Base-by-base conservation (phyloP, 2,888 invertebrate species). In the Pseudococcus jackbeardsleyi region DNA sequence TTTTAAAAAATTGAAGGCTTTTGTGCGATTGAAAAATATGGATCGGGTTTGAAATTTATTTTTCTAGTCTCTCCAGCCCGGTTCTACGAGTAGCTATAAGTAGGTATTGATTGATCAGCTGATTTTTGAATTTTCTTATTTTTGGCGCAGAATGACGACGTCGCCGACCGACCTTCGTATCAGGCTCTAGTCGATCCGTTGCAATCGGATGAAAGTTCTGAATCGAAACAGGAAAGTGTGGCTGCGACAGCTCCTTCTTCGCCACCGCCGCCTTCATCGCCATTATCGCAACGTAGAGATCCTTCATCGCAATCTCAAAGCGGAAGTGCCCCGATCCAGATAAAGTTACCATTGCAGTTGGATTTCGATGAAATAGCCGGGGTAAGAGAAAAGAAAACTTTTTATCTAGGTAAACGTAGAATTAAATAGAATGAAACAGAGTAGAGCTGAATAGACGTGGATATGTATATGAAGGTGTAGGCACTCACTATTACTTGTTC, bases 341-440 rank as follows among this genome's bases (percentile, higher is more conserved):
- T 95, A 91, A 95, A 95, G 91, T 92, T 96, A 91, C 96, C 96
- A 89, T 93, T 96, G 89, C 95, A 96, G 91, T 94, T 97, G 91
- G 96, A 96, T 92, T 94, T 96, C 89, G 96, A 96, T 90, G 96
- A 96, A 89, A 93, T 96, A 89, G 96, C 96, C 46, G 95, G 95
- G 72, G 95, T 94, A n/a, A n/a, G 93, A 94, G 91, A 50, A 50
- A 4, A 42, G 5, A 42, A 42, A 42, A 3, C 6, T 42, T 6
- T 7, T 42, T 42, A 50, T 15, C 48, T 50, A 50, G 1, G 1
- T 33, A 33, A 33, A 33, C 26, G 26, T 33, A 33, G 26, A n/a
- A n/a, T n/a, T n/a, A n/a, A n/a, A n/a, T n/a, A n/a, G n/a, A n/a
- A n/a, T n/a, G n/a, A n/a, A n/a, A n/a, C n/a, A n/a, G n/a, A n/a